phyloP scores from a whole-genome alignment of 1,140 invertebrate genomes.

The Elymnias hypermnestra region DNA sequence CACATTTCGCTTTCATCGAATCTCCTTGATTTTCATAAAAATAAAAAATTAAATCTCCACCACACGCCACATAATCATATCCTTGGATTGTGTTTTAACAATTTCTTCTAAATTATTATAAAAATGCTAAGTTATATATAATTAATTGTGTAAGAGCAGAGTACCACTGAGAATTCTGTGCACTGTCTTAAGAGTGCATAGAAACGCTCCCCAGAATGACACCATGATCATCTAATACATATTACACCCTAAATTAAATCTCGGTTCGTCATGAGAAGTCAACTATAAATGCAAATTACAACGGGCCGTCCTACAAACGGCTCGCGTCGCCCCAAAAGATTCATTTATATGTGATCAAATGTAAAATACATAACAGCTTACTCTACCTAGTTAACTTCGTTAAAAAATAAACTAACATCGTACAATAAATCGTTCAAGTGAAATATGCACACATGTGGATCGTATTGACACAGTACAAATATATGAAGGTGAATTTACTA shows the following conservation, averaged over 20 bases:
- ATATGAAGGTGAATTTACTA: constrained; percentile 30
- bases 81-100: constrained; percentile 65
- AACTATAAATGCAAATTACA: constrained; percentile 65
- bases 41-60: constrained; percentile 66
- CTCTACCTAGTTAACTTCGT: constrained; percentile 69
- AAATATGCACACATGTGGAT: constrained; percentile 45
- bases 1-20: constrained; percentile 68
- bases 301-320: constrained; percentile 41
- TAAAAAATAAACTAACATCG: constrained; percentile 69
- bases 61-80: constrained; percentile 57
- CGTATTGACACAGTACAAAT: constrained; percentile 27
- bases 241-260: constrained; percentile 68
- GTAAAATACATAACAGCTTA: constrained; percentile 73
- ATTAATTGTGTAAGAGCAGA: constrained; percentile 72
- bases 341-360: constrained; percentile 33
- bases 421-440: constrained; percentile 57
- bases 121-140: constrained; percentile 75
- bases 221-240: constrained; percentile 62
- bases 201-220: constrained; percentile 57
- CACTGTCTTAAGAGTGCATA: constrained; percentile 39
- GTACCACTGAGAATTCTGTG: constrained; percentile 60
- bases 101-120: constrained; percentile 73
- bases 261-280: constrained; percentile 62
- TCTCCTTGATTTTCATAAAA: constrained; percentile 61
- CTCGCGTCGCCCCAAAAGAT: constrained; percentile 36